Percentiles rank a stretch among this genome's conserved stretches.
These are phyloP conservation scores for Tethya wilhelma DNA, from an alignment of 37 sponge, comb jelly and placozoan genomes.

Conservation along the genomic window DNA sequence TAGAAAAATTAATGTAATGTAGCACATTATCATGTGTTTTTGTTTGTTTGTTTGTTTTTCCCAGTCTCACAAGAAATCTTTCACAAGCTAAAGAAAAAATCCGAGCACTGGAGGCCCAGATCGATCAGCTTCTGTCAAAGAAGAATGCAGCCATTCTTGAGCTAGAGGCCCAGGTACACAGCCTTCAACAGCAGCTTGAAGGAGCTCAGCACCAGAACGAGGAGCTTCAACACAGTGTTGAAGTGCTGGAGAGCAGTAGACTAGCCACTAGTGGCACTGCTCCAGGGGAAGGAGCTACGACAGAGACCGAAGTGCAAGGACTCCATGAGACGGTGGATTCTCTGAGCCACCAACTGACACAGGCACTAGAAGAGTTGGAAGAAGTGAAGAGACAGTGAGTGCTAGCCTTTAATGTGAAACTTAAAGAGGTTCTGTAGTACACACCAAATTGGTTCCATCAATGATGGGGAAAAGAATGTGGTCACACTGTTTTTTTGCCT, in stretches of 20 bases:
- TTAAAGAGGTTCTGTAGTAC: too few species aligned
- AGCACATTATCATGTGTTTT: background rate
- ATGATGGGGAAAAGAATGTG: too few species aligned
- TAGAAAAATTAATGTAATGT: background rate
- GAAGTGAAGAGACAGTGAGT: slow-evolving; percentile 26
- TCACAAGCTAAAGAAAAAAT: slow-evolving; percentile 37
- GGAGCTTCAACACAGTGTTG: too few species aligned
- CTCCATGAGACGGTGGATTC: slow-evolving; percentile 33
- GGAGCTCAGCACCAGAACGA: too few species aligned
- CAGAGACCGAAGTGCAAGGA: slow-evolving; percentile 10
- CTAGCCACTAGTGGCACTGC: too few species aligned
- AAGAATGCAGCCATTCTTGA: slow-evolving; percentile 45
- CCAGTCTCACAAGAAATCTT: slow-evolving; percentile 36
- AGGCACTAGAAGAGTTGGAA: slow-evolving; percentile 30
- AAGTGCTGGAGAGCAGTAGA: slow-evolving; percentile 14
- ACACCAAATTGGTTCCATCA: too few species aligned
- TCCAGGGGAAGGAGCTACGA: background rate
- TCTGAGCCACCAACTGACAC: slow-evolving; percentile 34
- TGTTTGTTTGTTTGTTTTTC: background rate
- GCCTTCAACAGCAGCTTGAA: slow-evolving; percentile 4
- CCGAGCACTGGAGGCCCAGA: slow-evolving; percentile 24
- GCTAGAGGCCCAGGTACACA: slow-evolving; percentile 12
- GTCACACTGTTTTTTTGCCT: too few species aligned
- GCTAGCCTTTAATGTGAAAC: background rate
- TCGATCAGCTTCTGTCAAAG: slow-evolving; percentile 37